Conservation (phyloP, 1,140 invertebrate genomes). For the Oryctes rhinoceros region DNA sequence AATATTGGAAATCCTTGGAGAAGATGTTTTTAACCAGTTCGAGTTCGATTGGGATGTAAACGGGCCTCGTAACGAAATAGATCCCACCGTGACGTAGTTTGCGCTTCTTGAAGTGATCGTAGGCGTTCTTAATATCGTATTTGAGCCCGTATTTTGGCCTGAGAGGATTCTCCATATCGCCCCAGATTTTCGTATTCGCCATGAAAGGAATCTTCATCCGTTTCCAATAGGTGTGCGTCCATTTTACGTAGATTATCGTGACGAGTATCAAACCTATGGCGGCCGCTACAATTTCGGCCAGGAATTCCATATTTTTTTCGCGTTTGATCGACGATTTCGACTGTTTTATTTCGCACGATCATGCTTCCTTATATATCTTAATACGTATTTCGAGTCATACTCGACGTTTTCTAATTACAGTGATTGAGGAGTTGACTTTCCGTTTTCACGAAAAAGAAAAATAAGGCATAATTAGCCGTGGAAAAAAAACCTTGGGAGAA, state of each 20-base stretch:
- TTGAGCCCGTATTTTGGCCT: not conserved
- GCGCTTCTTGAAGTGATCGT: not conserved
- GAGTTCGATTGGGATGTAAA: constrained; percentile 52
- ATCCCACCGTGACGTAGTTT: constrained; percentile 1
- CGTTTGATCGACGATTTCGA: too few relatives aligned
- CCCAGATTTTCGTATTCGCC: constrained; percentile 43
- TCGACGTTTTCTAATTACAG: not conserved
- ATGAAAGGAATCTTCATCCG: constrained; percentile 41
- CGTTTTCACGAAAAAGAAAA: too few relatives aligned
- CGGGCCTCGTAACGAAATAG: not conserved
- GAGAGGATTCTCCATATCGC: constrained; percentile 49
- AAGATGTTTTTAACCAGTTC: constrained; percentile 65
- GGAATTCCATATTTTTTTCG: too few relatives aligned
- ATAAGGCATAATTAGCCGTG: too few relatives aligned
- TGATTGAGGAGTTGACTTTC: too few relatives aligned
- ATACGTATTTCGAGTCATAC: not conserved
- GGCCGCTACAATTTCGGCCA: too few relatives aligned
- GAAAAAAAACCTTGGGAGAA: too few relatives aligned
- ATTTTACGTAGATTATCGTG: not conserved
- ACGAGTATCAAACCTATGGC: too few relatives aligned
- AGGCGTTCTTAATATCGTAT: not conserved
- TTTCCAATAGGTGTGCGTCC: constrained; percentile 44
- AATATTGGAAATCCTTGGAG: constrained; percentile 63
- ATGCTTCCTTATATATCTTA: too few relatives aligned
- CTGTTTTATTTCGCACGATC: too few relatives aligned